Evolutionary conservation across 2,888 invertebrate species (phyloP), one percentile per base, ranked within the genome.

Genomic region (Chaitophorus viminalis): DNA sequence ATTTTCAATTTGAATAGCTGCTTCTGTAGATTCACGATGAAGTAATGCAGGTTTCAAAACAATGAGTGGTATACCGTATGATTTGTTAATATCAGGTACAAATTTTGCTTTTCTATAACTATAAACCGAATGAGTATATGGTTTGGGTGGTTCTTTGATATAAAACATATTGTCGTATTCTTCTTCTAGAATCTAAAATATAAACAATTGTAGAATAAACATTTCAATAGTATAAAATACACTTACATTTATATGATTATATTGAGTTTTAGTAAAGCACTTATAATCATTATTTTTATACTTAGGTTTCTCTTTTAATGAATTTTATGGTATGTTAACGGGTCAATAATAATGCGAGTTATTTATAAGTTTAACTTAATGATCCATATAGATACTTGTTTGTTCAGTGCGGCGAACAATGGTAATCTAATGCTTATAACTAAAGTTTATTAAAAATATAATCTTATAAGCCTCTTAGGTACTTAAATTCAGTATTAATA

Each of bases 11-110:
- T 96, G 95, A 0, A 92, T 92, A 90, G 93, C 94, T 0, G 95
- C 96, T 91, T 96, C 96, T 17, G 95, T 94, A 0, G 95, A 94
- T 82, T 96, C 96, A 90, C 94, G 94, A 89, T 95, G 94, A 86
- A 96, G 92, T 65, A 95, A 93, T 0, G 94, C 95, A 0, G 96
- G 95, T 89, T 94, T 93, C 84, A 93, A 92, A 70, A 93, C 91
- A 65, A 94, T 93, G 2, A 96, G 91, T 0, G 94, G 94, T 9
- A 95, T 93, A 87, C 94, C n/a, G 17, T 39, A n/a, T n/a, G 21
- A 65, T 18, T n/a, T 52, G 17, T 70, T 52, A 17, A 21, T n/a
- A 1, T 68, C 21, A 70, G 78, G 36, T 2, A 72, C 18, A 52
- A 70, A 86, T 14, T 3, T 52, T 6, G 6, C 52, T 5, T 68